Base-by-base conservation (phyloP, 2,113 vertebrate genomes). In the Chlamydotis undulata region DNA sequence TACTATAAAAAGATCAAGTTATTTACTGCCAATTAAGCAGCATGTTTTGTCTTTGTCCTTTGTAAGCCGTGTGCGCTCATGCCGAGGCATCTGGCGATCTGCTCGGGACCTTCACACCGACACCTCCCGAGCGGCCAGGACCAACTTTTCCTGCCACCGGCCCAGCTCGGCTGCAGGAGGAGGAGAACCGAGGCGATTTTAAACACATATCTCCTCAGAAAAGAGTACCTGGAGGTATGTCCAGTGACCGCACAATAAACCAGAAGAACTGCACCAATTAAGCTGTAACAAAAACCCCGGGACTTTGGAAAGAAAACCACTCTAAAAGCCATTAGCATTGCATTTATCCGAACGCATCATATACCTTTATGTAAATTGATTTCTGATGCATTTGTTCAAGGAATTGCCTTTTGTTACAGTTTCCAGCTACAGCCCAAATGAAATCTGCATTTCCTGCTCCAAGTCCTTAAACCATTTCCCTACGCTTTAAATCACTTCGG, bases 291-390 rank as follows among this genome's bases (percentile, higher is more conserved):
- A 98, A 97, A 98, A 98, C 98, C 98, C 98, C 59, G 96, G 97
- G 98, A 98, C 98, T 98, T 98, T 97, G 98, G 98, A 98, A 98
- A 97, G 97, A 98, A 98, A 98, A 98, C 98, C 98, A 98, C 98
- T 98, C 98, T 98, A 98, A 98, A 98, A 98, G 97, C 98, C 98
- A 98, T 98, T 98, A 98, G 98, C 98, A 98, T 98, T 98, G 97
- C 98, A 98, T 98, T 98, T 98, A 98, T 98, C 98, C 97, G 93
- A 98, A 98, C 98, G 98, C 98, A 98, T 98, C 98, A 97, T 98
- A 98, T 98, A 98, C 98, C 98, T 98, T 98, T 98, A 98, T 98
- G 98, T 98, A 98, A 98, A 98, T 98, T 98, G 98, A 98, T 98
- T 98, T 98, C 98, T 98, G 98, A 98, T 98, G 98, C 98, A 98